Evolutionary conservation across 2,888 invertebrate species (phyloP), one percentile per base, ranked within the genome.

Genomic region (Netelia virgata): DNA sequence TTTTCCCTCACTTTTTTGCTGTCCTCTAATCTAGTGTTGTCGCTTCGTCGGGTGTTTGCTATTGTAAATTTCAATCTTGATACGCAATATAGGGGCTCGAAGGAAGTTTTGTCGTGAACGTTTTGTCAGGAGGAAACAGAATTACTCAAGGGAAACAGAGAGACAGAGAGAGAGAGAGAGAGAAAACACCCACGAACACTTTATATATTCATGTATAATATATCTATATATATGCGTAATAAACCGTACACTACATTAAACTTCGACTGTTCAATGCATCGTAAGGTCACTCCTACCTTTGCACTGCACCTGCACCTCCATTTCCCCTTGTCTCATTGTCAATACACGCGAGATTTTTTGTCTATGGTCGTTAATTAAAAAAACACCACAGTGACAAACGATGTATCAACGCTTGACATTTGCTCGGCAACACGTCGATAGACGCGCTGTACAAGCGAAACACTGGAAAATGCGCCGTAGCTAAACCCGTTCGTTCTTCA

Each of bases 381-480:
- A 85, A 87, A 86, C 57, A 68, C 57, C 85, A 86, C 47, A 28
- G 8, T 41, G 23, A 57, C 85, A 78, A 61, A 77, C 20, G 82
- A 69, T 63, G 76, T 63, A 82, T 75, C 68, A 88, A 82, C 82
- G 85, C 82, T 87, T 87, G 82, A 88, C 89, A 90, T 90, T 90
- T 88, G 87, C 87, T 70, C 36, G 66, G 28, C 16, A 59, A 66
- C 69, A 88, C 88, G 91, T 91, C 91, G 88, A 91, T 91, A 90
- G 88, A 88, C 87, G 87, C 88, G 82, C 87, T 66, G 81, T 86
- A 82, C 63, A 64, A 74, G 75, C 74, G 59, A 83, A 87, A 81
- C 86, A 87, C 85, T 88, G 85, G 88, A 91, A 85, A 89, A 86
- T 91, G 90, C 91, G 91, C 90, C 89, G 91, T 88, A 89, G 90